These are phyloP conservation scores for Poicephalus meyeri DNA, from an alignment of 2,113 vertebrate genomes.

Conservation along the genomic window DNA sequence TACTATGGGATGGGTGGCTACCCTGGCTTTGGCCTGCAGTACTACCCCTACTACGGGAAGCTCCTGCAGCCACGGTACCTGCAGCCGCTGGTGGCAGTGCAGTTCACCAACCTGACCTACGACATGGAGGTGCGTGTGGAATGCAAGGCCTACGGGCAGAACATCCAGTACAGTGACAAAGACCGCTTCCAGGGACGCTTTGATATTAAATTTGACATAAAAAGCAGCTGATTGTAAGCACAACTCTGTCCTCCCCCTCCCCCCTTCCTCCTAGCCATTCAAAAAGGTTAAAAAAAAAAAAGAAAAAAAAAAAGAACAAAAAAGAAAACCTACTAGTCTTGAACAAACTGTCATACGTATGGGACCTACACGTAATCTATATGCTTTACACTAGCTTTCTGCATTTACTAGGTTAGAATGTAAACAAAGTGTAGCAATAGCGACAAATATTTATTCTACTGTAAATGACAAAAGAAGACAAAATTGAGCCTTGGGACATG, in stretches of 20 bases:
- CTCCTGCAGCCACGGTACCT: conserved; percentile 89
- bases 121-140: conserved; percentile 86
- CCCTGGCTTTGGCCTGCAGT: conserved; percentile 89
- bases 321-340: conserved; percentile 93
- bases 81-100: conserved; percentile 92
- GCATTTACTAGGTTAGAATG: conserved; percentile 98
- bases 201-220: conserved; percentile 90
- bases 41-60: conserved; percentile 96
- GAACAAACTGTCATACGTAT: conserved; percentile 99
- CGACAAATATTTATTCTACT: conserved; percentile 99
- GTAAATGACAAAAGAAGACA: conserved; percentile 95
- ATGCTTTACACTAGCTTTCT: conserved; percentile 98
- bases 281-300: conserved; percentile 74
- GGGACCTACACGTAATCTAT: conserved; percentile 99
- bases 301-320: conserved; percentile 66
- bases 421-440: conserved; percentile 99
- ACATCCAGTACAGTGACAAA: conserved; percentile 93
- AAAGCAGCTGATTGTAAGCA: conserved; percentile 89
- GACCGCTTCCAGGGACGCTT: conserved; percentile 99
- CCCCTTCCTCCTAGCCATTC: conserved; percentile 76
- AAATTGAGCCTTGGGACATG: conserved; percentile 98
- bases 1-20: conserved; percentile 81
- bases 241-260: conserved; percentile 57
- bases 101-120: conserved; percentile 89
- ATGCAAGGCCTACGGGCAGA: conserved; percentile 88